Evolutionary conservation across 2,888 invertebrate genomes (phyloP).

Genomic region (Melipona beecheii): DNA sequence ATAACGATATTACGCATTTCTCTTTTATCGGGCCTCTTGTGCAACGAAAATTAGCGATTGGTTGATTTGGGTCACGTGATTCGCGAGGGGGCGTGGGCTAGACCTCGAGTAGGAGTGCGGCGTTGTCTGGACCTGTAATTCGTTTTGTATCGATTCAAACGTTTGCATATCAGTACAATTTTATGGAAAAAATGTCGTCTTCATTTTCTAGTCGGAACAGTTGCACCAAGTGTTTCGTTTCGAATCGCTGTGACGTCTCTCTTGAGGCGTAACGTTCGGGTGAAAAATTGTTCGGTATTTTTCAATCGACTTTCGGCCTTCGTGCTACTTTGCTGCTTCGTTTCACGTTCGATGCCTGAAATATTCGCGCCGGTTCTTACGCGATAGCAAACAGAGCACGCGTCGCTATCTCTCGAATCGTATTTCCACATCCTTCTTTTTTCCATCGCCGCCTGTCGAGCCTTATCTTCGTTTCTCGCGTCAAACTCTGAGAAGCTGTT

Average conservation of each 20-base stretch:
- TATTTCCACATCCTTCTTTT: conserved; percentile 35
- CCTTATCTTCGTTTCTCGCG: background rate
- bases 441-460: background rate
- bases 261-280: background rate
- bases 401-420: conserved; percentile 32
- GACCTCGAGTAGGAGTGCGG: too few species aligned
- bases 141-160: too few species aligned
- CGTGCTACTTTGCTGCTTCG: conserved; percentile 32
- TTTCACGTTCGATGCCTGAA: conserved; percentile 38
- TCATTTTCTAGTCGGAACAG: too few species aligned
- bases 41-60: too few species aligned
- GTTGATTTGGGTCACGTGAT: too few species aligned
- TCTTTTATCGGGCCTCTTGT: too few species aligned
- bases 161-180: too few species aligned
- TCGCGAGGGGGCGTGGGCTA: too few species aligned
- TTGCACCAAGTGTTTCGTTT: background rate
- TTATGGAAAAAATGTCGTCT: too few species aligned
- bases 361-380: conserved; percentile 38
- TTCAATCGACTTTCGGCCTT: conserved; percentile 35
- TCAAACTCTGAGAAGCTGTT: background rate
- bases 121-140: too few species aligned
- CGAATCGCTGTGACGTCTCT: background rate
- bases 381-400: conserved; percentile 22
- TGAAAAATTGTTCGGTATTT: conserved; percentile 34
- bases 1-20: too few species aligned